These are phyloP conservation scores for Parazoanthus darwini DNA, from an alignment of 92 coral and sea anemone genomes.

Conservation along the genomic window DNA sequence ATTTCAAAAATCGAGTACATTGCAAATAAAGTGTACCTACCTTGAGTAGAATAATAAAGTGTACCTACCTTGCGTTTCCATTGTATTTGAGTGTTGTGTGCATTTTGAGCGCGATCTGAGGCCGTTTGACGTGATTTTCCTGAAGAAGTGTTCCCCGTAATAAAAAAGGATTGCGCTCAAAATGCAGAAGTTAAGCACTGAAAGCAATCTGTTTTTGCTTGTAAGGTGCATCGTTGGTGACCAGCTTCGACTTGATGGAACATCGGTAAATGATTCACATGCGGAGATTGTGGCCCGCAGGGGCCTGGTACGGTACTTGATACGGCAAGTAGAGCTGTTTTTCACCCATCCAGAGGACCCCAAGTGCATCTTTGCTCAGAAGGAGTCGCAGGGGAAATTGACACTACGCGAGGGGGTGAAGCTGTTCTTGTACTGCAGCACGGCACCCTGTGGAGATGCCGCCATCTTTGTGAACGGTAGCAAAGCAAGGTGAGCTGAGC, in stretches of 20 bases:
- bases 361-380: constrained; percentile 70
- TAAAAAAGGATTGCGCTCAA: too few species aligned
- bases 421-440: constrained; percentile 77
- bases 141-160: too few species aligned
- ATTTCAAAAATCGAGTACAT: too few species aligned
- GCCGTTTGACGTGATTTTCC: too few species aligned
- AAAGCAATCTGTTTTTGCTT: neutral
- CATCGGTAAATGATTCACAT: constrained; percentile 83
- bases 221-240: constrained; percentile 87
- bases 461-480: constrained; percentile 79
- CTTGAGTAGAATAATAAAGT: too few species aligned
- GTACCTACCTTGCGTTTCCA: too few species aligned
- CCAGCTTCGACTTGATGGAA: constrained; percentile 77
- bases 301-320: constrained; percentile 70
- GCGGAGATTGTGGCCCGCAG: constrained; percentile 92
- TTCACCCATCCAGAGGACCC: constrained; percentile 47
- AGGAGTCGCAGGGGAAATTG: constrained; percentile 59
- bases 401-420: constrained; percentile 71
- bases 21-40: too few species aligned
- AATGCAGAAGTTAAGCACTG: too few species aligned
- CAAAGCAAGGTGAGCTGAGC: constrained; percentile 17
- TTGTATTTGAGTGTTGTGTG: too few species aligned
- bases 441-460: constrained; percentile 97
- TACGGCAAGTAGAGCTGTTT: constrained; percentile 63
- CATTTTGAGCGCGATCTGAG: too few species aligned